Percentiles rank a stretch among this genome's conserved stretches.
phyloP scores from a whole-genome alignment of 2,113 vertebrate species.

The Spermophilus dauricus region DNA sequence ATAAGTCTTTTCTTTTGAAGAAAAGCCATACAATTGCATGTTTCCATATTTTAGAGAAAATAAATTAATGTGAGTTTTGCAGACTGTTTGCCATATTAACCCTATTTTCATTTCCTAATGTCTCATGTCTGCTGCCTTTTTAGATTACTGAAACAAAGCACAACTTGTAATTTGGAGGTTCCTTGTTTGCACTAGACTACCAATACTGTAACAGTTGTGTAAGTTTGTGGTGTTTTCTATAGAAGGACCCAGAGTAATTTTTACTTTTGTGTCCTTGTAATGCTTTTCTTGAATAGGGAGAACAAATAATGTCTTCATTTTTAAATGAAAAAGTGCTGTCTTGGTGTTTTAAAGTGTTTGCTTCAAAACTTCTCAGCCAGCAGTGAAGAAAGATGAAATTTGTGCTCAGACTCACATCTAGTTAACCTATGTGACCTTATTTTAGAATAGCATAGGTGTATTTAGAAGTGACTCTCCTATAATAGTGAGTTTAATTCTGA shows the following conservation, averaged over 20 bases:
- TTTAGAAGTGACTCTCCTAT: background rate
- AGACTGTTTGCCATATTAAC: constrained; percentile 66
- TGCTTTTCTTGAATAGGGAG: background rate
- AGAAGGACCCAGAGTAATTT: background rate
- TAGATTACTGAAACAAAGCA: constrained; percentile 8
- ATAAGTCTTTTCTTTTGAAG: constrained; percentile 76
- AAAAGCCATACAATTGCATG: constrained; percentile 74
- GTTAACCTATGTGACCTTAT: background rate
- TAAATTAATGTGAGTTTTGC: constrained; percentile 82
- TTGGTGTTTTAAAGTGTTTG: constrained; percentile 30
- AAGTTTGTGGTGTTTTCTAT: background rate
- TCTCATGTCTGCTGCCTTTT: constrained; percentile 65
- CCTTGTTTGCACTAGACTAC: background rate
- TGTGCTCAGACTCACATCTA: background rate
- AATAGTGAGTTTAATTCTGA: background rate
- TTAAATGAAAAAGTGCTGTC: constrained; percentile 41
- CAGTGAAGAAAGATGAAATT: constrained; percentile 12
- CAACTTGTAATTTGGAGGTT: constrained; percentile 5
- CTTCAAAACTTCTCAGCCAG: constrained; percentile 1
- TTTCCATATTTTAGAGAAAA: constrained; percentile 81
- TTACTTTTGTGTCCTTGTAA: constrained; percentile 39
- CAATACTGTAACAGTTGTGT: constrained; percentile 10
- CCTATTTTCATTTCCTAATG: constrained; percentile 60
- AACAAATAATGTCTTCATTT: constrained; percentile 21
- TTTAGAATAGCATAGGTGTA: background rate